Evolutionary conservation across 1,140 invertebrate genomes (phyloP).

Genomic region (Neodiprion lecontei): DNA sequence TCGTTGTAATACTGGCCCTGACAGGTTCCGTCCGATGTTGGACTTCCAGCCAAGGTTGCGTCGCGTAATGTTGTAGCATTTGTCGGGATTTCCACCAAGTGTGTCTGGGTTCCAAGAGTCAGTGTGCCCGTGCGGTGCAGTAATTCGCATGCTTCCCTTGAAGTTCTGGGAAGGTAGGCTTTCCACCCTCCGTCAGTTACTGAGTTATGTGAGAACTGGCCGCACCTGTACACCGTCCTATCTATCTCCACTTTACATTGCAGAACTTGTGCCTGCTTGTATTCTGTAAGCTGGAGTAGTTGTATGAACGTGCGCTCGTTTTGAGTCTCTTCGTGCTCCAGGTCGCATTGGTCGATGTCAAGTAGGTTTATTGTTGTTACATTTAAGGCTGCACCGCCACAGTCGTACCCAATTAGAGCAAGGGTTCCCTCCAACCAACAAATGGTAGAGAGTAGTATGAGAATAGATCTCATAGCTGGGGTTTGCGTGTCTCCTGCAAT

Average conservation of each 20-base stretch:
- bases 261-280: not conserved
- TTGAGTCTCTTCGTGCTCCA: not conserved
- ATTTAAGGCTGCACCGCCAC: conserved; percentile 11
- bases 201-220: not conserved
- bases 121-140: not conserved
- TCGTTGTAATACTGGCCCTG: not conserved
- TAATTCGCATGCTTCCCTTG: not conserved
- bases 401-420: conserved; percentile 12
- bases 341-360: conserved; percentile 5
- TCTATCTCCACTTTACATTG: conserved; percentile 13
- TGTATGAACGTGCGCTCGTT: not conserved
- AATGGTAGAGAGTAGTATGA: too few species aligned
- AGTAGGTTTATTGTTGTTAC: conserved; percentile 10
- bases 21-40: not conserved
- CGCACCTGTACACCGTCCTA: not conserved
- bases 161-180: not conserved
- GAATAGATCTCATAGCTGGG: too few species aligned
- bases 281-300: conserved; percentile 7
- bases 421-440: too few species aligned
- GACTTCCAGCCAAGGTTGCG: not conserved
- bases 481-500: too few species aligned
- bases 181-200: not conserved
- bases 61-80: not conserved
- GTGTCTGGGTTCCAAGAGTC: too few species aligned
- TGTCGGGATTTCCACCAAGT: not conserved